These are phyloP conservation scores for Malurus leucopterus DNA, from an alignment of 2,797 vertebrate species.

Conservation along the genomic window DNA sequence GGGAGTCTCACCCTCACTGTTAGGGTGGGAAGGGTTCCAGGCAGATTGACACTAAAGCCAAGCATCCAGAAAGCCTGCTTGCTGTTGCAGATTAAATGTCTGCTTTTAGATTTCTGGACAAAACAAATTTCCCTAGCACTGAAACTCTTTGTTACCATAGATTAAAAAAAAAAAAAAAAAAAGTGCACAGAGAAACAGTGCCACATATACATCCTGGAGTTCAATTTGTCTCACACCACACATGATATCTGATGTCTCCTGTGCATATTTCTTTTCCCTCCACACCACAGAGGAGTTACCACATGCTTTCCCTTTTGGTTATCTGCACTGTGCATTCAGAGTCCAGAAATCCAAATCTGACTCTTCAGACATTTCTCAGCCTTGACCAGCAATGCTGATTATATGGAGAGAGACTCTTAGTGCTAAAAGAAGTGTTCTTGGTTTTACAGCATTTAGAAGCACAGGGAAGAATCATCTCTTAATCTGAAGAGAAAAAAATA, in stretches of 20 bases:
- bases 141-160: neutral
- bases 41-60: neutral
- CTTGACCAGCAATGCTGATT: neutral
- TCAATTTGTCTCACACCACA: neutral
- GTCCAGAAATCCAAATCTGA: neutral
- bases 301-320: neutral
- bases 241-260: accelerated
- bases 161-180: neutral
- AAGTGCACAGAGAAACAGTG: neutral
- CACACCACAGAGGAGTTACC: neutral
- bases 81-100: neutral
- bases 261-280: neutral
- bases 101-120: neutral
- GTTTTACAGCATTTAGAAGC: neutral
- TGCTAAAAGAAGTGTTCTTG: neutral
- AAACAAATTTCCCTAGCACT: neutral
- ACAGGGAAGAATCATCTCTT: neutral
- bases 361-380: neutral
- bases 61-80: neutral
- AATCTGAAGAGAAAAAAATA: neutral
- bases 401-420: neutral
- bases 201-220: neutral
- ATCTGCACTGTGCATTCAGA: neutral
- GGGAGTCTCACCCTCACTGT: neutral
- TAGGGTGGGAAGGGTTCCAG: neutral